A percentile compares a stretch with the other conserved stretches of the same genome.
Evolutionary conservation across 2,797 vertebrate species (phyloP).

Genomic region (Rhynchonycteris naso): DNA sequence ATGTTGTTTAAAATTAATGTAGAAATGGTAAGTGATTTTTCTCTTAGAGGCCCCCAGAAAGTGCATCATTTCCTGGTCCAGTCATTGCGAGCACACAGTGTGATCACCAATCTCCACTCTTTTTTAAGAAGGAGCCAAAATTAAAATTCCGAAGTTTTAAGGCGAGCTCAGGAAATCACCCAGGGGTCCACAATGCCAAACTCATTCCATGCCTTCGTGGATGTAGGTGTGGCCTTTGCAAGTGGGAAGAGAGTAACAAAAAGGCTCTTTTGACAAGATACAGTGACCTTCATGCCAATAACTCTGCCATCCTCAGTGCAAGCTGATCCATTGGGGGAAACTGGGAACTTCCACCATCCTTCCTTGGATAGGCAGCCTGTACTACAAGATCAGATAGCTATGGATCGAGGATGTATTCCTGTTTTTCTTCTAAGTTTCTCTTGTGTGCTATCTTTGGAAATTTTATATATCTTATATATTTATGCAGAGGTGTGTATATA

Average conservation of each 20-base stretch:
- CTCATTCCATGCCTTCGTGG: not conserved
- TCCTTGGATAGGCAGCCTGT: not conserved
- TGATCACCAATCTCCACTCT: not conserved
- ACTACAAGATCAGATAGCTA: not conserved
- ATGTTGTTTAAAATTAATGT: slow-evolving; percentile 49
- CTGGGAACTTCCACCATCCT: not conserved
- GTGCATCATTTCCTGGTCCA: not conserved
- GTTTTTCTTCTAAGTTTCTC: not conserved
- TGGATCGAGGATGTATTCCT: accelerated
- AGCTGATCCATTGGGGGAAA: too few species aligned
- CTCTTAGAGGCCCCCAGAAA: not conserved
- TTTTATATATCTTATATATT: not conserved
- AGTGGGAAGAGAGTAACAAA: not conserved
- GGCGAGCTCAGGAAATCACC: not conserved
- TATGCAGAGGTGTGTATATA: not conserved
- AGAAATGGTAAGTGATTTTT: slow-evolving; percentile 26
- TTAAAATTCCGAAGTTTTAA: not conserved
- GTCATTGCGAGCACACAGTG: not conserved
- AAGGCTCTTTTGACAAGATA: not conserved
- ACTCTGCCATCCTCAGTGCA: not conserved
- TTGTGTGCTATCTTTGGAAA: not conserved
- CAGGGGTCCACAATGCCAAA: not conserved
- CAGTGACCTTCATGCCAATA: not conserved
- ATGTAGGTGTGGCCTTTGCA: not conserved
- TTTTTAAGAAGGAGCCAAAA: not conserved